Evolutionary conservation across 1,140 invertebrate genomes (phyloP), one percentile per base, ranked within the genome.

Genomic region (Eueides isabella): DNA sequence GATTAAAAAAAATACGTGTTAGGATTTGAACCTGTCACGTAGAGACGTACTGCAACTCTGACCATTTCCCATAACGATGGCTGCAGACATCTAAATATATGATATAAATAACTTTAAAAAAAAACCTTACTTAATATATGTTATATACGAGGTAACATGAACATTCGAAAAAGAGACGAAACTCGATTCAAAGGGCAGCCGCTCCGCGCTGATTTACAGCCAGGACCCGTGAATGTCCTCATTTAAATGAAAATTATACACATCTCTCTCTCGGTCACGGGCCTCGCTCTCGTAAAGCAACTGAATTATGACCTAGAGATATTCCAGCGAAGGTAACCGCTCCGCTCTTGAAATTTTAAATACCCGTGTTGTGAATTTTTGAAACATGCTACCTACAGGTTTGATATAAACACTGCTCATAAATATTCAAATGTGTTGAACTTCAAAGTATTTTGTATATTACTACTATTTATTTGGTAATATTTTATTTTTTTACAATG

Each of bases 301-400:
- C 71, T 72, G 63, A 72, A 72, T 72, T 72, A 72, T 65, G 63
- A 65, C 71, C 63, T 65, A 41, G 63, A 66, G 71, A 72, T 72
- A 66, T 66, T 66, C 65, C 63, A 72, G 63, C 14, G 63, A 16
- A 72, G 63, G 71, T 48, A 66, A 72, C 63, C 71, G 44, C 71
- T 72, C 62, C 31, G 23, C 71, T 72, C 71, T 72, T 72, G 71
- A 72, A 72, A 72, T 35, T 66, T 72, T 72, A 72, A 72, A 63
- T 38, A 66, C 63, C 31, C 26, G 62, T 55, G 63, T 44, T 61
- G 62, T 72, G 44, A 72, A 72, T 72, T 72, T 72, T 71, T 33
- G 35, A 48, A 71, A 28, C 41, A 16, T 62, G 19, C 63, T 64
- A 44, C 62, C 41, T 55, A 68, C 23, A 26, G 23, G 48, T 26